A percentile compares a stretch with the other conserved stretches of the same genome.
These are phyloP conservation scores for Dunckerocampus dactyliophorus DNA, from an alignment of 2,113 vertebrate species.

Conservation along the genomic window DNA sequence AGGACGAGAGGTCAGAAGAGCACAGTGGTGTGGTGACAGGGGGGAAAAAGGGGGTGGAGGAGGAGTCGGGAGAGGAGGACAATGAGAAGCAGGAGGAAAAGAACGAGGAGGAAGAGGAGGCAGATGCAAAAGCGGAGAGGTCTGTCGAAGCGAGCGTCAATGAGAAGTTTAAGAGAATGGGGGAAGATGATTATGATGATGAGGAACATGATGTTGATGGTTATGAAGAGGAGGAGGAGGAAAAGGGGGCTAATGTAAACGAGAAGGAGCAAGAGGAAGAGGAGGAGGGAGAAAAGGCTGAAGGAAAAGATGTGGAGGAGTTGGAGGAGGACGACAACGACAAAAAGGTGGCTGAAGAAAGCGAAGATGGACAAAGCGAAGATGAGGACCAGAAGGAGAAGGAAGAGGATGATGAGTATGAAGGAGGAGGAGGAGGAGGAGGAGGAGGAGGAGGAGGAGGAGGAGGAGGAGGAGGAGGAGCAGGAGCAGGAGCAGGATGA, in stretches of 20 bases:
- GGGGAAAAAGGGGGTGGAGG: neutral
- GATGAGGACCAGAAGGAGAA: neutral
- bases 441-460: neutral
- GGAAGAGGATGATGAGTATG: neutral
- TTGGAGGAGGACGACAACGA: neutral
- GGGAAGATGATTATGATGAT: neutral
- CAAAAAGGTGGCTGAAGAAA: neutral
- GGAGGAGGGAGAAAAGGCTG: neutral
- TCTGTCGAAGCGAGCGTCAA: neutral
- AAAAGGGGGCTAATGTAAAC: neutral
- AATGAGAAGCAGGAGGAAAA: neutral
- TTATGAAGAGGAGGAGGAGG: neutral
- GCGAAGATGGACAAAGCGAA: neutral
- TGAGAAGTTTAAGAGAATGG: too few relatives aligned
- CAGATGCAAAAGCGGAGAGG: neutral
- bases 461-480: neutral
- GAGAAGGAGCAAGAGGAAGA: neutral
- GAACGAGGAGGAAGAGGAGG: neutral
- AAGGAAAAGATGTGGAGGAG: neutral
- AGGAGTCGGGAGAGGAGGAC: neutral
- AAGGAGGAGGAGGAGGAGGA: neutral
- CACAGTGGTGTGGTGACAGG: neutral
- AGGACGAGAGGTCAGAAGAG: neutral
- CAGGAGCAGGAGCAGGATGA: neutral
- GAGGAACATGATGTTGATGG: neutral